Evolutionary conservation across 2,888 invertebrate species (phyloP).

Genomic region (Hoplodrina ambigua): DNA sequence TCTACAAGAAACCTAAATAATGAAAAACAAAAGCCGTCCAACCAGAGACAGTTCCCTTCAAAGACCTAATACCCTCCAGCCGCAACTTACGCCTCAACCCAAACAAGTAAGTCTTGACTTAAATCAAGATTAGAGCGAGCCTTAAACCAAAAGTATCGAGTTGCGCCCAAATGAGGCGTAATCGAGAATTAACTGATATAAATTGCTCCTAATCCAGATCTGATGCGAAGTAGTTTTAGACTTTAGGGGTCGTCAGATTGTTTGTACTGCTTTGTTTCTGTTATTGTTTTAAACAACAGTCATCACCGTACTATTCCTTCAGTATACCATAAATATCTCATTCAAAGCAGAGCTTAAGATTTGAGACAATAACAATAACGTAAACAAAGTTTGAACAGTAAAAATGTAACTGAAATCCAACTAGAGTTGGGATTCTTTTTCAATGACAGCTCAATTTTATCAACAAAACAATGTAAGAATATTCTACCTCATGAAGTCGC

Average conservation of each 20-base stretch:
- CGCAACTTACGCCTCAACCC: slow-evolving; percentile 34
- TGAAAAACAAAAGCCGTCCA: slow-evolving; percentile 10
- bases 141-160: slow-evolving; percentile 55
- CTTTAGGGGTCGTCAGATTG: slow-evolving; percentile 53
- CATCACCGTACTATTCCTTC: slow-evolving; percentile 15
- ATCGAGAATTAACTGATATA: slow-evolving; percentile 58
- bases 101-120: slow-evolving; percentile 57
- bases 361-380: neutral
- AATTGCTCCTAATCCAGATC: slow-evolving; percentile 54
- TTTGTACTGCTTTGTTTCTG: slow-evolving; percentile 53
- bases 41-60: slow-evolving; percentile 21
- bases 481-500: neutral
- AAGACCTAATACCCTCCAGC: slow-evolving; percentile 14
- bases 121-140: slow-evolving; percentile 56
- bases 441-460: neutral
- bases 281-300: slow-evolving; percentile 38
- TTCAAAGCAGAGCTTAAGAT: neutral
- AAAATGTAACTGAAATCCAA: neutral
- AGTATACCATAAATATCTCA: neutral
- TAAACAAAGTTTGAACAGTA: neutral
- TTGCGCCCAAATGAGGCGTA: slow-evolving; percentile 54
- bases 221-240: slow-evolving; percentile 56
- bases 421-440: neutral
- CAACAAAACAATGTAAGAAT: neutral
- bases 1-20: slow-evolving; percentile 9